Percentiles rank a stretch among this genome's conserved stretches.
Conservation (phyloP, 2,888 invertebrate genomes). For the Oxycera nigricornis region DNA sequence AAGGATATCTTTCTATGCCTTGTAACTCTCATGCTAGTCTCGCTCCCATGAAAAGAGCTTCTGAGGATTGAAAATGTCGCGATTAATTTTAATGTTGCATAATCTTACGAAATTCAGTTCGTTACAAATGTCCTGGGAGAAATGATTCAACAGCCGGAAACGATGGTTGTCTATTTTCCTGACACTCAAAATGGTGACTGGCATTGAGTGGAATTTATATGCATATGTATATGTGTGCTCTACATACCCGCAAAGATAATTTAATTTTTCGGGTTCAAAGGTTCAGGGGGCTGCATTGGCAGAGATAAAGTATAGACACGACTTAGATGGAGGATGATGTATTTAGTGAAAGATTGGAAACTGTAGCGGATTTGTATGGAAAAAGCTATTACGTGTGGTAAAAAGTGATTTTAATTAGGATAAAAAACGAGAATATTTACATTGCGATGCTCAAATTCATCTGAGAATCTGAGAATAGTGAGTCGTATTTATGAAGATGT, state of each 20-base stretch:
- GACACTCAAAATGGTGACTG: not conserved
- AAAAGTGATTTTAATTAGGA: too few species aligned
- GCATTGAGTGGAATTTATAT: not conserved
- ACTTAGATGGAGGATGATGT: slow-evolving; percentile 1
- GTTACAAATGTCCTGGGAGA: not conserved
- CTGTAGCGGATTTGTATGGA: not conserved
- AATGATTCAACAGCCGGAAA: not conserved
- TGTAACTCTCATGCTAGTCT: not conserved
- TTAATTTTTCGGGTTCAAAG: slow-evolving; percentile 18
- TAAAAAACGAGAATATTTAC: too few species aligned
- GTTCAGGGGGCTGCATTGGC: not conserved
- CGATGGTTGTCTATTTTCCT: not conserved
- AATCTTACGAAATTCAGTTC: not conserved
- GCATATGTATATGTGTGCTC: too few species aligned
- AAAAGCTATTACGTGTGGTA: too few species aligned
- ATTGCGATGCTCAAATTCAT: too few species aligned
- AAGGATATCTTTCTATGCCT: not conserved
- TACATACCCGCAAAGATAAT: not conserved
- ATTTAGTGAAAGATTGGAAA: not conserved
- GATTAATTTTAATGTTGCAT: slow-evolving; percentile 33
- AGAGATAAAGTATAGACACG: not conserved
- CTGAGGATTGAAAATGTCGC: not conserved
- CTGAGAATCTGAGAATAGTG: too few species aligned
- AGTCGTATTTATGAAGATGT: too few species aligned
- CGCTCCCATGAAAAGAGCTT: not conserved